A percentile compares a stretch with the other conserved stretches of the same genome.
phyloP scores from a whole-genome alignment of 1,140 invertebrate species.

The Mylabris phalerata region DNA sequence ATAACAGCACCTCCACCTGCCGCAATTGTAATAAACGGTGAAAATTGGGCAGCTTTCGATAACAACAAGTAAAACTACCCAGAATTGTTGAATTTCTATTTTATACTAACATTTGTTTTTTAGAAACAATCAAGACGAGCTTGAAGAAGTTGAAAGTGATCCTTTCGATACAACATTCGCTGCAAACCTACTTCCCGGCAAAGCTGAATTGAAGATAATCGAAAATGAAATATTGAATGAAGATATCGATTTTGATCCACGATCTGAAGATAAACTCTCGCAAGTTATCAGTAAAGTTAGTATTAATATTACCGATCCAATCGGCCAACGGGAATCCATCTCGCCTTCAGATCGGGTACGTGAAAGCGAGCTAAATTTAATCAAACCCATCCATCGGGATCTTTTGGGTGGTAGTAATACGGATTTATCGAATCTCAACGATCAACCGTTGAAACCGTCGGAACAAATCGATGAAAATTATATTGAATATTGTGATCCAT shows the following conservation, averaged over 20 bases:
- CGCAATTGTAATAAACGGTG: conserved; percentile 41
- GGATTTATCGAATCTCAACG: conserved; percentile 62
- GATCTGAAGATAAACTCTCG: conserved; percentile 50
- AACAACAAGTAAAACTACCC: conserved; percentile 27
- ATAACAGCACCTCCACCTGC: conserved; percentile 25
- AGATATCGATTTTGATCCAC: conserved; percentile 60
- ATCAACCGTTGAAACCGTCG: conserved; percentile 59
- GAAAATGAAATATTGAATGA: conserved; percentile 55
- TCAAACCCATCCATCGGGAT: conserved; percentile 48
- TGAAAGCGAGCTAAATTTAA: conserved; percentile 34
- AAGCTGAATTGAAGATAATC: conserved; percentile 56
- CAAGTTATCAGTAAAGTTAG: conserved; percentile 42
- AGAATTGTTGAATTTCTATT: not conserved
- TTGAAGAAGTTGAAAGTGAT: conserved; percentile 41
- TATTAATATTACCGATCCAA: conserved; percentile 49
- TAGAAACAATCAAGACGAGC: not conserved
- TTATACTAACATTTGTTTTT: not conserved
- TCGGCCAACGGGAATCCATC: conserved; percentile 45
- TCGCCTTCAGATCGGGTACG: conserved; percentile 41
- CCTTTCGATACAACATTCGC: conserved; percentile 83
- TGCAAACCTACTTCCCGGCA: conserved; percentile 65
- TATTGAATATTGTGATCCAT: conserved; percentile 68
- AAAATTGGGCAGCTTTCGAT: conserved; percentile 56
- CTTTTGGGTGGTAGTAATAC: conserved; percentile 66
- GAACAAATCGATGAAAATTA: conserved; percentile 45